These are phyloP conservation scores for Ectemnius cavifrons DNA, from an alignment of 2,888 invertebrate species.

Conservation along the genomic window DNA sequence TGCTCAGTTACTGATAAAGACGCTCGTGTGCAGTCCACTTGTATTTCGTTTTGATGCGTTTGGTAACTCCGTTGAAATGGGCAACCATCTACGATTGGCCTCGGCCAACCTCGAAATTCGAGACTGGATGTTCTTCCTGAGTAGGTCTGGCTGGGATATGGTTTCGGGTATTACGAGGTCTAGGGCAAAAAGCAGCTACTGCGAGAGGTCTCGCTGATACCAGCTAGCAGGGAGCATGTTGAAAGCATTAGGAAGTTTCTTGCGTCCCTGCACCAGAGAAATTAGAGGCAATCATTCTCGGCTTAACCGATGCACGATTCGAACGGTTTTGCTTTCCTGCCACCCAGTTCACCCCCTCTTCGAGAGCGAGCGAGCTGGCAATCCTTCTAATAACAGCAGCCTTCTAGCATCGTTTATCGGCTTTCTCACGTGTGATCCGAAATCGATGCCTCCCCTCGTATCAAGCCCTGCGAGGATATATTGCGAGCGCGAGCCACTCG, in stretches of 20 bases:
- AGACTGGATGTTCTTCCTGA: too few species aligned
- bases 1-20: too few species aligned
- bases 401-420: constrained; percentile 19
- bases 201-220: constrained; percentile 45
- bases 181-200: constrained; percentile 38
- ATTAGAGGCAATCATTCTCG: constrained; percentile 75
- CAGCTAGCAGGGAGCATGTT: constrained; percentile 66
- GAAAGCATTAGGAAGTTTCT: constrained; percentile 76
- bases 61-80: too few species aligned
- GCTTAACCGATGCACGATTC: constrained; percentile 71
- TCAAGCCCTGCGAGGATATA: neutral
- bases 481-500: constrained; percentile 1
- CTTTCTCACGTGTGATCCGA: neutral
- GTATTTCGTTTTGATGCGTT: too few species aligned
- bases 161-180: constrained; percentile 15
- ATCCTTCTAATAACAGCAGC: constrained; percentile 49
- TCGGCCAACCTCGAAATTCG: constrained; percentile 9
- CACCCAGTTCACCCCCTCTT: constrained; percentile 20
- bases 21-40: too few species aligned
- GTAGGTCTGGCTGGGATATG: too few species aligned
- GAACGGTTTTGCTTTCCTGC: constrained; percentile 59
- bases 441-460: constrained; percentile 26
- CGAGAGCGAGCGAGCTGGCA: constrained; percentile 6
- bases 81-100: neutral
- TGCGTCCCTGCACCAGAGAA: constrained; percentile 65